Base-by-base conservation (phyloP, 2,888 invertebrate genomes). In the Dusona sp. region DNA sequence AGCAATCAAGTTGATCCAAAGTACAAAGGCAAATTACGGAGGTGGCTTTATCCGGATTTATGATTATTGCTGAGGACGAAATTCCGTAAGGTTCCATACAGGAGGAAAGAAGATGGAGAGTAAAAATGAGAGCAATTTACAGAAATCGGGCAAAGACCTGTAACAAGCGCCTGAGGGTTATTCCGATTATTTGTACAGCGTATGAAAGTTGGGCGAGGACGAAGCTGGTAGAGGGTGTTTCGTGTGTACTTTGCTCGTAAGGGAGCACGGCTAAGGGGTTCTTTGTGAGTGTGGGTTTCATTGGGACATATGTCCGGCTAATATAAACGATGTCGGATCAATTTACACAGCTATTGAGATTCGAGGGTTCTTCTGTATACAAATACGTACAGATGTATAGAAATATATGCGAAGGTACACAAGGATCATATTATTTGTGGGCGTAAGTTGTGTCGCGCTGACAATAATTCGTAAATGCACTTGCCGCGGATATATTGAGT, bases 271-370 rank as follows among this genome's bases (percentile, higher is more conserved):
- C 29, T 13, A 9, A 19, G 45, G 48, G 67, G 67, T 8, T 36
- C n/a, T 38, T 67, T 38, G 67, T 38, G 67, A 73, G 36, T 65
- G 82, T 57, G 57, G 2, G 36, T 86, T 74, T 65, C 75, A 79
- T 75, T 36, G 81, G 75, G 82, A 84, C 87, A 87, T 87, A 87
- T 87, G 87, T 79, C 87, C 75, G 75, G 65, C 74, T 48, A 77
- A 82, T 77, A 77, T 82, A 82, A 75, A 77, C 82, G 77, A 82
- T 77, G 75, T 70, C 70, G 82, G 75, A 82, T 82, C 82, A 75
- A 82, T 82, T 82, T 82, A 82, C 82, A 82, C 51, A n/a, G 48
- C 48, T 54, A 68, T 82, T 75, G 74, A 74, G 67, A 67, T 48
- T 70, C 48, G 61, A 70, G 82, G 82, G 48, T 68, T 70, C 22